Evolutionary conservation across 2,797 vertebrate genomes (phyloP).

Genomic region (Remorina albescens): DNA sequence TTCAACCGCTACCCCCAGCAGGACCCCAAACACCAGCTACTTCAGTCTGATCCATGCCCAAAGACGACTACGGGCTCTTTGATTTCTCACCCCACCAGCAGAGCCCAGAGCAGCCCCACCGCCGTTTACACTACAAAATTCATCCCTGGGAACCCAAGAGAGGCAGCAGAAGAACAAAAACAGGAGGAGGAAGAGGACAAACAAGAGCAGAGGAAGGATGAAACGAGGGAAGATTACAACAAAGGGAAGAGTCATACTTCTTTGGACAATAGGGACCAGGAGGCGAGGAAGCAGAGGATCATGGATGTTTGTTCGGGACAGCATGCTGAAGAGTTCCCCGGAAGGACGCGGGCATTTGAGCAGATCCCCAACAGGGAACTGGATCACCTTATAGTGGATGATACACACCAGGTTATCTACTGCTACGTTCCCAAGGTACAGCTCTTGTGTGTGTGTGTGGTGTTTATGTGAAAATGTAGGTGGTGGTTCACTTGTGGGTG

Average conservation of each 20-base stretch:
- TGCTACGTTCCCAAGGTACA: constrained; percentile 94
- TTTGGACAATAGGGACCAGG: constrained; percentile 42
- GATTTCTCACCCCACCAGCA: neutral
- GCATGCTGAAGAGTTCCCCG: constrained; percentile 84
- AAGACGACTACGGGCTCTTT: neutral
- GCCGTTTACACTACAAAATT: neutral
- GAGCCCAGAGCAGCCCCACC: constrained; percentile 10
- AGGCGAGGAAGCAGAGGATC: constrained; percentile 76
- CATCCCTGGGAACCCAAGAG: neutral
- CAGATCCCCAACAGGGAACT: constrained; percentile 92
- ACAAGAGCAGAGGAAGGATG: constrained; percentile 16
- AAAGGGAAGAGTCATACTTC: neutral
- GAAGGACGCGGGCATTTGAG: constrained; percentile 88
- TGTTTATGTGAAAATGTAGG: constrained; percentile 3
- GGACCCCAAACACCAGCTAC: constrained; percentile 43
- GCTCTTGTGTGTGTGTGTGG: neutral
- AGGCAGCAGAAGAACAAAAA: neutral
- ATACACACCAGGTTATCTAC: constrained; percentile 93
- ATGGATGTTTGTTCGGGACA: constrained; percentile 86
- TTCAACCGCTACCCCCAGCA: constrained; percentile 69
- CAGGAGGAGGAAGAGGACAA: constrained; percentile 17
- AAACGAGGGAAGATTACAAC: constrained; percentile 23
- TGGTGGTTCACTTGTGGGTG: neutral
- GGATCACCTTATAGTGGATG: constrained; percentile 94
- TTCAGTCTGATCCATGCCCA: neutral